A percentile compares a stretch with the other conserved stretches of the same genome.
Evolutionary conservation across 2,113 vertebrate species (phyloP).

Genomic region (Istiophorus platypterus): DNA sequence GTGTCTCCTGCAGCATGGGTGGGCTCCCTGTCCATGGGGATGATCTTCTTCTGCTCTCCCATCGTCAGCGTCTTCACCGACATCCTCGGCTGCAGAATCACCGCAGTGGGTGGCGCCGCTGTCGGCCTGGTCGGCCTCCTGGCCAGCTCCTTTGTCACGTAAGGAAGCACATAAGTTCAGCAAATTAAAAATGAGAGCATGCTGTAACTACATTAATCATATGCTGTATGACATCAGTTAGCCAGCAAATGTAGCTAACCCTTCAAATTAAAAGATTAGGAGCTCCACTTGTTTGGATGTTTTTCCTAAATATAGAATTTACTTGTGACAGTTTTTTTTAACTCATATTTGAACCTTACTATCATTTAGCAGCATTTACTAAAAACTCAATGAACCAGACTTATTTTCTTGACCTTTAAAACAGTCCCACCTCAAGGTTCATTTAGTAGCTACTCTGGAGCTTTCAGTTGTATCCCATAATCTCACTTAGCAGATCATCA

Average conservation of each 20-base stretch:
- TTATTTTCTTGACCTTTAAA: no score
- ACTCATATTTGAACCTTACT: no score
- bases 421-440: neutral
- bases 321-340: no score
- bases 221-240: no score
- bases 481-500: neutral
- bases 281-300: neutral
- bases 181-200: neutral
- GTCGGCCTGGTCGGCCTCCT: constrained; percentile 92
- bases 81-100: constrained; percentile 90
- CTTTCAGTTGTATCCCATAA: neutral
- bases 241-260: neutral
- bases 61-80: constrained; percentile 97
- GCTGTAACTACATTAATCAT: no score
- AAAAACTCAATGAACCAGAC: neutral
- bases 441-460: neutral
- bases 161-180: constrained; percentile 63
- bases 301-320: no score
- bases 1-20: constrained; percentile 90
- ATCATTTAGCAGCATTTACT: no score
- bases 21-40: constrained; percentile 95
- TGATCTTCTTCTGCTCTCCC: constrained; percentile 99
- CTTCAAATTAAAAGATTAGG: neutral
- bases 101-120: constrained; percentile 91
- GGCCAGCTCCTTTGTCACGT: constrained; percentile 95